Conservation (phyloP, 2,888 invertebrate species). For the Leptothorax acervorum region DNA sequence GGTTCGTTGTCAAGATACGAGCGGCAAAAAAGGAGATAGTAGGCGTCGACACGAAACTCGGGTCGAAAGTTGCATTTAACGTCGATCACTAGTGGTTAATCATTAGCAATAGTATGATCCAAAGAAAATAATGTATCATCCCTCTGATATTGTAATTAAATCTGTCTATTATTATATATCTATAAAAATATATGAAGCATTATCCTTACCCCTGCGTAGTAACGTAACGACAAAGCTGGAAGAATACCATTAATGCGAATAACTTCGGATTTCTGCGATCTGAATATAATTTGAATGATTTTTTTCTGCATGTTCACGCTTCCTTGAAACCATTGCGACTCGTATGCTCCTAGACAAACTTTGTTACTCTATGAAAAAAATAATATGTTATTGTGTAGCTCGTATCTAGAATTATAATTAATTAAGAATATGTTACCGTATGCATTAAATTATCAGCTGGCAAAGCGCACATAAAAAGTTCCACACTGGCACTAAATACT, state of each 20-base stretch:
- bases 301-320: conserved; percentile 16
- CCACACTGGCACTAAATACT: conserved; percentile 72
- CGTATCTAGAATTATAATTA: conserved; percentile 2
- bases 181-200: not conserved
- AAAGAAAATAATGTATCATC: too few relatives aligned
- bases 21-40: too few relatives aligned
- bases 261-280: conserved; percentile 31
- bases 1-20: too few relatives aligned
- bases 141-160: too few relatives aligned
- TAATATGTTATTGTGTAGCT: not conserved
- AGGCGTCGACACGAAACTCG: too few relatives aligned
- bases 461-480: conserved; percentile 77
- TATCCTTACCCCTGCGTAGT: conserved; percentile 19
- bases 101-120: too few relatives aligned
- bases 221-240: conserved; percentile 39
- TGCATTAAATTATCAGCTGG: conserved; percentile 77
- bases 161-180: too few relatives aligned
- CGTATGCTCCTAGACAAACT: conserved; percentile 33
- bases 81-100: too few relatives aligned
- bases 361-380: conserved; percentile 44
- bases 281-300: conserved; percentile 21
- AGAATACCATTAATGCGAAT: conserved; percentile 43
- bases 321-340: conserved; percentile 56
- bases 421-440: conserved; percentile 63
- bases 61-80: too few relatives aligned